Evolutionary conservation across 2,797 vertebrate species (phyloP), one percentile per base, ranked within the genome.

Genomic region (Schizothorax lantsangensis): DNA sequence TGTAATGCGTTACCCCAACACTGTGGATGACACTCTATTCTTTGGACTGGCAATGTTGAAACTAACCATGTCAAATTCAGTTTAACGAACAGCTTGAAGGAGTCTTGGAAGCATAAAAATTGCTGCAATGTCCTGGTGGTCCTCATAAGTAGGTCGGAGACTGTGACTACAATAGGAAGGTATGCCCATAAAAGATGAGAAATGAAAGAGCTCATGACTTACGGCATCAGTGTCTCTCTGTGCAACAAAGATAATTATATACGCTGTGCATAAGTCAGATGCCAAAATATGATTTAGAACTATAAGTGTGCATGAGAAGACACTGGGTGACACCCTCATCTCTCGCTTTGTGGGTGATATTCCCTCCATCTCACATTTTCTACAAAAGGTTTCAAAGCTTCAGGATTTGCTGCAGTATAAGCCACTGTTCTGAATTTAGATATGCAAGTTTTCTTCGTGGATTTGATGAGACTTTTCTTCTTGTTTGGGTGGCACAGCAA

Each of bases 41-140:
- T 45, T 62, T 12, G 11, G 10, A 59, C 69, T 59, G 17, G 62
- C 69, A 15, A 10, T 59, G 8, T 57, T 14, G 5, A 84, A 75
- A 36, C 43, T 38, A n/a, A 15, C 38, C 12, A 49, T 64, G 57
- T 17, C 54, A 64, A 64, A 64, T 72, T 78, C 52, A 74, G 74
- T 81, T 75, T 86, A 66, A 49, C 8, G 21, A 40, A 79, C 36
- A 17, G 66, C 19, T 54, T 59, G 40, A 62, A 78, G 17, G 26
- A 59, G 66, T 83, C 23, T 84, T 69, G 26, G 26, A 74, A n/a
- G 75, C 68, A 62, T 83, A 71, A 71, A 15, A 54, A 33, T 86
- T 12, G 23, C 23, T 73, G 54, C 14, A 57, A 72, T 87, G 68
- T 57, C 62, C 33, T 43, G 68, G 69, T 38, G 45, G 54, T 66